These are phyloP conservation scores for Sus cebifrons DNA, from an alignment of 2,797 vertebrate species.

Conservation along the genomic window DNA sequence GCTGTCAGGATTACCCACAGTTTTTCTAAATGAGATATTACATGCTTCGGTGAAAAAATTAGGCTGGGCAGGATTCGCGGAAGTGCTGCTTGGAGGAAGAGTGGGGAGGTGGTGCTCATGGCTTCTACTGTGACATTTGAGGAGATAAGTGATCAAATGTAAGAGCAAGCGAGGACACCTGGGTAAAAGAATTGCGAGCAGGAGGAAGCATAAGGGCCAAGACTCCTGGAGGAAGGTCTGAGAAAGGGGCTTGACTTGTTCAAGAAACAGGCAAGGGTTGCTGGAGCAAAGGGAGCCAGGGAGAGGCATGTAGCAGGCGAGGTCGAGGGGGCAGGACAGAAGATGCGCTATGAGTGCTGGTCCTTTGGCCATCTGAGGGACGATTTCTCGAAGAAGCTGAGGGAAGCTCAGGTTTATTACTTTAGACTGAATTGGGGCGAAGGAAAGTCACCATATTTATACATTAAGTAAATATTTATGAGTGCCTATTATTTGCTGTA, in stretches of 20 bases:
- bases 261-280: neutral
- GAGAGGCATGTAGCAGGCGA: accelerated
- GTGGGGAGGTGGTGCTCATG: neutral
- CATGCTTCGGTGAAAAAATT: neutral
- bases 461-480: neutral
- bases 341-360: accelerated
- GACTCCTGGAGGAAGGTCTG: neutral
- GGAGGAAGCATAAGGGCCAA: neutral
- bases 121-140: neutral
- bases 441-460: neutral
- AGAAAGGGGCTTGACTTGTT: neutral
- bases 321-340: no score
- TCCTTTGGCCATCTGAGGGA: neutral
- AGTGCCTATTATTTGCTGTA: neutral
- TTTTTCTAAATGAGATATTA: neutral
- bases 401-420: neutral
- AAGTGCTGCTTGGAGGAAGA: neutral
- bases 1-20: neutral
- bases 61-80: neutral
- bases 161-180: neutral
- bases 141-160: no score
- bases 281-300: accelerated
- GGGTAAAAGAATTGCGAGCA: neutral
- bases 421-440: neutral
- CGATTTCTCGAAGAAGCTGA: neutral